Conservation (phyloP, 2,888 invertebrate genomes). For the Amphipyra tragopoginis region DNA sequence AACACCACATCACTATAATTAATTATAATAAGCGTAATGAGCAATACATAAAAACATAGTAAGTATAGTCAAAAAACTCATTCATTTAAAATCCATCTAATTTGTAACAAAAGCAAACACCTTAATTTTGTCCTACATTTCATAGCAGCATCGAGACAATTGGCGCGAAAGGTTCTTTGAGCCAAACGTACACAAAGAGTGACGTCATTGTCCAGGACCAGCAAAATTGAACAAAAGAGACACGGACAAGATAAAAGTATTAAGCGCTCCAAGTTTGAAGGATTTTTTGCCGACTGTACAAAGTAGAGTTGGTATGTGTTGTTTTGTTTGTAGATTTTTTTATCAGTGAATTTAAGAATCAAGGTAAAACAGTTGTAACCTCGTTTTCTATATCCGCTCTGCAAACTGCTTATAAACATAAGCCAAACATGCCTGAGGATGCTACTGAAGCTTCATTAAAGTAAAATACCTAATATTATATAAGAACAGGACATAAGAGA, state of each 20-base stretch:
- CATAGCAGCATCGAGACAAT: slow-evolving; percentile 18
- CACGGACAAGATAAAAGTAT: slow-evolving; percentile 62
- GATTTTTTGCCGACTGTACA: slow-evolving; percentile 34
- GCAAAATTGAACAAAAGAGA: slow-evolving; percentile 57
- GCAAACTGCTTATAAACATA: too few species aligned
- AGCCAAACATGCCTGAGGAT: too few species aligned
- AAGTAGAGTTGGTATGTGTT: slow-evolving; percentile 11
- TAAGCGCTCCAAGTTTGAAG: slow-evolving; percentile 61
- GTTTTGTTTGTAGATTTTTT: slow-evolving; percentile 39
- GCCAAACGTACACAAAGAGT: slow-evolving; percentile 31
- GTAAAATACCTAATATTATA: too few species aligned
- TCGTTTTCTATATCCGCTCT: too few species aligned
- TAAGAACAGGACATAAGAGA: neutral
- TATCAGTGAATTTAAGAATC: slow-evolving; percentile 17
- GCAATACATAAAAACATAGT: too few species aligned
- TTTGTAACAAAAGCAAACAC: slow-evolving; percentile 2
- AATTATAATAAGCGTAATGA: too few species aligned
- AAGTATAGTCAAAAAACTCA: neutral
- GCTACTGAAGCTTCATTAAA: too few species aligned
- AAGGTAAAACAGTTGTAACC: too few species aligned
- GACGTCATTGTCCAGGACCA: slow-evolving; percentile 27
- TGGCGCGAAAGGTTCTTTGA: slow-evolving; percentile 21
- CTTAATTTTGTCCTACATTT: slow-evolving; percentile 28
- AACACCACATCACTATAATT: too few species aligned
- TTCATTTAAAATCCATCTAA: slow-evolving; percentile 6